Conservation (phyloP, 2,797 vertebrate genomes). For the Catamblyrhynchus diadema region DNA sequence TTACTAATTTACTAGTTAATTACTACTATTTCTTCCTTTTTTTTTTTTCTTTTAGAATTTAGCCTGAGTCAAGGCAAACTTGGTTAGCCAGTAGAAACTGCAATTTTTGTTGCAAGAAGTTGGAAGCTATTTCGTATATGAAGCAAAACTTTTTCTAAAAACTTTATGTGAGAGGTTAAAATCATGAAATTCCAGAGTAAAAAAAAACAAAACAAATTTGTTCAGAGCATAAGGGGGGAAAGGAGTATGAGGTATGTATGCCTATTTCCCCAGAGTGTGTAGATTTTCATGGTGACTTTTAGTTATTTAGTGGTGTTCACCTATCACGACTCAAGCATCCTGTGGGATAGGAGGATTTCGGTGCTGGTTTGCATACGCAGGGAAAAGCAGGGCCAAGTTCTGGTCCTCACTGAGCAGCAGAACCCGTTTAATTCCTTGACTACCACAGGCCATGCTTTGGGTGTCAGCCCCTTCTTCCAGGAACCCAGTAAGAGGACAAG, state of each 20-base stretch:
- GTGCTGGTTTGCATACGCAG: neutral
- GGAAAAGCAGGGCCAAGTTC: neutral
- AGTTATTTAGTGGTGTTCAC: neutral
- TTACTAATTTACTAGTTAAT: neutral
- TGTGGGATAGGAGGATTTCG: neutral
- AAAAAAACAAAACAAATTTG: neutral
- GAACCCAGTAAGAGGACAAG: accelerated
- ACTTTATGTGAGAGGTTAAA: neutral
- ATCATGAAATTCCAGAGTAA: neutral
- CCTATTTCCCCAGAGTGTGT: neutral
- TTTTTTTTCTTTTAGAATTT: neutral
- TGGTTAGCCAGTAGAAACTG: neutral
- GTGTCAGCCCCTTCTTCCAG: neutral
- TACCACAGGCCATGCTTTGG: neutral
- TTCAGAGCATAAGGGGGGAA: neutral
- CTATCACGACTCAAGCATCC: neutral
- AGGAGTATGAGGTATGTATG: accelerated
- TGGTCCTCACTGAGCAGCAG: neutral
- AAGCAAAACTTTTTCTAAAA: neutral
- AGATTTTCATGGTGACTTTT: neutral
- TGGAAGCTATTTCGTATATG: neutral
- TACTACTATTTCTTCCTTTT: neutral
- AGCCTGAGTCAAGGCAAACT: neutral
- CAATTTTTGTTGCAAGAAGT: neutral
- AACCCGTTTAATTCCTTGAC: neutral